Base-by-base conservation (phyloP, 2,888 invertebrate genomes). In the Heliconius sara region DNA sequence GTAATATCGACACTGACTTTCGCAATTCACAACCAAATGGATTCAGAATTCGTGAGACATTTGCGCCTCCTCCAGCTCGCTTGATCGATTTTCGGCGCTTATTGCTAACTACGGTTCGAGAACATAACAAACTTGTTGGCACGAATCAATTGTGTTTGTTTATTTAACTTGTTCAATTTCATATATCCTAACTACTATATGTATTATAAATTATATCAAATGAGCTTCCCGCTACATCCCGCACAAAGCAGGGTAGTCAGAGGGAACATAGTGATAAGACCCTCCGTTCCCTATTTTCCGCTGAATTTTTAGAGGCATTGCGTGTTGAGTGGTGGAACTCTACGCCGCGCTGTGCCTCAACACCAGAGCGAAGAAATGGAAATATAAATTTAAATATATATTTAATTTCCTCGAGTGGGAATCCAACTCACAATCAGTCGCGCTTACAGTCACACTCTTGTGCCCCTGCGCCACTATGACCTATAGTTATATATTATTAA, bases 11-110 rank as follows among this genome's bases (percentile, higher is more conserved):
- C 52, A 30, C 39, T 74, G 76, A 80, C 76, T 78, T 79, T 77
- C 70, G 80, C 81, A 82, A 82, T 82, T 81, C 79, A 71, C 81
- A 79, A 68, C 78, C 65, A 79, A 81, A 76, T 82, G 78, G 79
- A 81, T 76, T 81, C 77, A 65, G 77, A 78, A 80, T 83, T 76
- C 65, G 65, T 76, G 78, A 77, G 82, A 83, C 77, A 77, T 81
- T 81, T 80, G 34, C 79, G 77, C 70, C 77, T 80, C 79, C 74
- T 74, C 63, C 57, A 72, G 67, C 66, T 76, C 77, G 63, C 76
- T 79, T 77, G 76, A 79, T 79, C 76, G 67, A 72, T 80, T 76
- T 47, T n/a, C 57, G 30, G 16, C 34, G 70, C 66, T 60, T 60
- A 60, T 60, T n/a, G 34, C 57, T 73, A 73, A 60, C 57, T 73